phyloP scores from a whole-genome alignment of 1,140 invertebrate genomes.

The Philaenus spumarius region DNA sequence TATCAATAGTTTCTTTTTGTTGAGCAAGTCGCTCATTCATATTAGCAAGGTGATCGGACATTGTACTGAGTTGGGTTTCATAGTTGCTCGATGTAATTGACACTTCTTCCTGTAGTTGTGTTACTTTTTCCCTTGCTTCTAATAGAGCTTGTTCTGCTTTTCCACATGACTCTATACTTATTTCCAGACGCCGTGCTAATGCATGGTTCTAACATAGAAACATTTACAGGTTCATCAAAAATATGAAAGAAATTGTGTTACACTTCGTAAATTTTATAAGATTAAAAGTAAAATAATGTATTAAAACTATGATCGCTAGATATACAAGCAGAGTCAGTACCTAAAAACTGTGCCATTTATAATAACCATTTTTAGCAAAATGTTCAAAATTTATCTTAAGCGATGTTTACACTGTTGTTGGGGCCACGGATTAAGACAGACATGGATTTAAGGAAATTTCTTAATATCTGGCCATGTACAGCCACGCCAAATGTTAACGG shows the following conservation, averaged over 20 bases:
- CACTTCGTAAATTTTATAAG: too few relatives aligned
- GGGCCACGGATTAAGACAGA: too few relatives aligned
- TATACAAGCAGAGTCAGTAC: not conserved
- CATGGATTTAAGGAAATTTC: too few relatives aligned
- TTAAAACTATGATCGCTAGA: not conserved
- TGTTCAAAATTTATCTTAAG: too few relatives aligned
- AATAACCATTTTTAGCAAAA: too few relatives aligned
- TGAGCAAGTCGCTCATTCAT: conserved; percentile 82
- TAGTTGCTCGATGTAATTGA: conserved; percentile 72
- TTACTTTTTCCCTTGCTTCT: conserved; percentile 42
- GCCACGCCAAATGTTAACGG: too few relatives aligned
- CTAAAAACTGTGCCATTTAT: too few relatives aligned
- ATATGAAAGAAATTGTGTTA: too few relatives aligned
- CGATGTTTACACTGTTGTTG: too few relatives aligned
- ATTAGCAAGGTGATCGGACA: conserved; percentile 87
- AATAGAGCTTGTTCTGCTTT: conserved; percentile 45
- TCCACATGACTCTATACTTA: conserved; percentile 32
- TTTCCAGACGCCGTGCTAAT: conserved; percentile 35
- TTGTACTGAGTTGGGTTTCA: conserved; percentile 78
- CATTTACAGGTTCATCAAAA: conserved; percentile 16
- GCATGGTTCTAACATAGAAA: conserved; percentile 27
- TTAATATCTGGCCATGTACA: too few relatives aligned
- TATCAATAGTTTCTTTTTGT: conserved; percentile 69
- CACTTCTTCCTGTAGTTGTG: conserved; percentile 43
- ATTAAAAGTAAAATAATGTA: too few relatives aligned